Percentiles rank a stretch among this genome's conserved stretches.
These are phyloP conservation scores for Leptogaster cylindrica DNA, from an alignment of 2,888 invertebrate species.

Conservation along the genomic window DNA sequence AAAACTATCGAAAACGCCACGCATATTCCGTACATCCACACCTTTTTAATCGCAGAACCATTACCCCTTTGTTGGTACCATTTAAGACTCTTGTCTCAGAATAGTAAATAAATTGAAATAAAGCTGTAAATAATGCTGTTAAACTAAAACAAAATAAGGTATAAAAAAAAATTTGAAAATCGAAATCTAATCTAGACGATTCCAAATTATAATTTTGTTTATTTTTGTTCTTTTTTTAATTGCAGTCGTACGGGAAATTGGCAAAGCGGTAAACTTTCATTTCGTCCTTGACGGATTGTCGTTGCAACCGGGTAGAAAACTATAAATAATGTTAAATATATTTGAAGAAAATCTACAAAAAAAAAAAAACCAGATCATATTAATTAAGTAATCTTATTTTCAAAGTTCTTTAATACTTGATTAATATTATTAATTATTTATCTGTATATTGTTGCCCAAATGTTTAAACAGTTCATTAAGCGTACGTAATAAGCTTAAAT, in stretches of 20 bases:
- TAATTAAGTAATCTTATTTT: conserved; percentile 19
- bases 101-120: no score
- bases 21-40: no score
- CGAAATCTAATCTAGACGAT: conserved; percentile 29
- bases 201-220: conserved; percentile 46
- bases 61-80: no score
- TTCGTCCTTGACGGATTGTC: conserved; percentile 40
- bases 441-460: background rate
- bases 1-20: no score
- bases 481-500: conserved; percentile 4
- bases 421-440: no score
- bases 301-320: conserved; percentile 40
- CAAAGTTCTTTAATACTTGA: conserved; percentile 6
- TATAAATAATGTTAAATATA: no score
- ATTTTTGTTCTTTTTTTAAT: conserved; percentile 48
- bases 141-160: conserved; percentile 10
- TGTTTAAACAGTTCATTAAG: background rate
- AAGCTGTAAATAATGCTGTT: conserved; percentile 32
- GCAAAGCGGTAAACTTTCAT: conserved; percentile 47
- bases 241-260: conserved; percentile 49
- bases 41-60: no score
- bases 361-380: conserved; percentile 1
- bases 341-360: background rate
- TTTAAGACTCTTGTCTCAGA: no score
- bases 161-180: conserved; percentile 8